Conservation (phyloP, 2,888 invertebrate species). For the Leptopterna dolabrata region DNA sequence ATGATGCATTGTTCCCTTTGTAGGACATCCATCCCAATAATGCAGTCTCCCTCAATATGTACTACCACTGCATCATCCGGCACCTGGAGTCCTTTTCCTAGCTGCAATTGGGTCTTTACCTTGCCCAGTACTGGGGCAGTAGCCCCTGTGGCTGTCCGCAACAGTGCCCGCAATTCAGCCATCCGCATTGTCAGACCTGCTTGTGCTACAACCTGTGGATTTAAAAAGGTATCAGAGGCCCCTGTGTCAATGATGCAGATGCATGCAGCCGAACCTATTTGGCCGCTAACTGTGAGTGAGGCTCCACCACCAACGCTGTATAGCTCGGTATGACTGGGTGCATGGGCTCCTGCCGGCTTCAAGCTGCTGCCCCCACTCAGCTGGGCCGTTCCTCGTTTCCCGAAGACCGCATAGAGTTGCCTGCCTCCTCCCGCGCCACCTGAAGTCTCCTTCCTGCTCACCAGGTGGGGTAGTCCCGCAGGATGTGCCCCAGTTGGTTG, state of each 20-base stretch:
- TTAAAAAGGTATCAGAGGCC: not conserved
- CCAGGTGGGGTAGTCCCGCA: too few relatives aligned
- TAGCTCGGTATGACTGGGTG: not conserved
- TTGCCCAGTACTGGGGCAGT: not conserved
- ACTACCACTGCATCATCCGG: not conserved
- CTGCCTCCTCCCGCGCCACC: too few relatives aligned
- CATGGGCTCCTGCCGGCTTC: not conserved
- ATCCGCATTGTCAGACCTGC: not conserved
- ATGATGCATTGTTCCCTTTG: not conserved
- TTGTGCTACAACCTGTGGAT: not conserved
- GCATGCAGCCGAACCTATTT: not conserved
- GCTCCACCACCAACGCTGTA: not conserved
- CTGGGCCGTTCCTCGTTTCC: not conserved
- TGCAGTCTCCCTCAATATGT: not conserved
- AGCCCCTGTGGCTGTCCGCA: not conserved
- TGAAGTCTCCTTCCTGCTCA: too few relatives aligned
- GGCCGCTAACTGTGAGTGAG: not conserved
- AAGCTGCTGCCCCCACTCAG: not conserved
- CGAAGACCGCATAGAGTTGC: not conserved
- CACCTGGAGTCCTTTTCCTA: not conserved
- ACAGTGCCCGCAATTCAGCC: not conserved
- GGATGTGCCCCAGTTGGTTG: too few relatives aligned
- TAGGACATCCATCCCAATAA: not conserved
- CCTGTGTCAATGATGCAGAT: not conserved
- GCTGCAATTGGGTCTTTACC: not conserved